Evolutionary conservation across 2,888 invertebrate species (phyloP), one percentile per base, ranked within the genome.

Genomic region (Acleris emargana): DNA sequence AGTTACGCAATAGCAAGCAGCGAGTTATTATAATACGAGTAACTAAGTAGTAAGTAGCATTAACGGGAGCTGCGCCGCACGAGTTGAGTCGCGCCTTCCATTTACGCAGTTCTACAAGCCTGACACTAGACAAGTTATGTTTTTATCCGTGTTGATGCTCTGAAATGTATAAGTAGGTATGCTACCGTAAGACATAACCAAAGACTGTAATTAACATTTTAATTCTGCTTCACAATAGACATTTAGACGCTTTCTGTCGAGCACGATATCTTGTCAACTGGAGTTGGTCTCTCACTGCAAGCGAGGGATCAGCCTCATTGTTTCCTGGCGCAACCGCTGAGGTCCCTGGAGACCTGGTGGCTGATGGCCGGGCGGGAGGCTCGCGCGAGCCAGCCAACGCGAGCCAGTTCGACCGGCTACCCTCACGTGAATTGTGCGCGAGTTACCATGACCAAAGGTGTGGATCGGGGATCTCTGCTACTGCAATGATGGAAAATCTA

Each of bases 51-150:
- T 78, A 75, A 66, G 68, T 82, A 85, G 81, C 79, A 73, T 81
- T 81, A 81, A 75, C 77, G 77, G 83, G 82, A 86, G 85, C 84
- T 84, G 76, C 77, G 9, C 9, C 9, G 32, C 7, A 77, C 76
- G 83, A 88, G 84, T 87, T 85, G 83, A 85, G 76, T 79, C 77
- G 87, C 86, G 85, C 86, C 87, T 86, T 87, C 82, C 80, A 80
- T 79, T 80, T 75, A 75, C 69, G 64, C 77, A 75, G 73, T 79
- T 77, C 73, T 50, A 68, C 28, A 32, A 43, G 28, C 63, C 38
- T 28, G 22, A 53, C 47, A 38, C 32, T 64, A 45, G 52, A 17
- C 28, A 53, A 50, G 32, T 60, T 67, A 45, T 42, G 59, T 63
- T 62, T 45, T 63, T 42, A 45, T 62, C 58, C 52, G 60, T 52